Evolutionary conservation across 2,797 vertebrate genomes (phyloP), one percentile per base, ranked within the genome.

Genomic region (Chelon auratus): DNA sequence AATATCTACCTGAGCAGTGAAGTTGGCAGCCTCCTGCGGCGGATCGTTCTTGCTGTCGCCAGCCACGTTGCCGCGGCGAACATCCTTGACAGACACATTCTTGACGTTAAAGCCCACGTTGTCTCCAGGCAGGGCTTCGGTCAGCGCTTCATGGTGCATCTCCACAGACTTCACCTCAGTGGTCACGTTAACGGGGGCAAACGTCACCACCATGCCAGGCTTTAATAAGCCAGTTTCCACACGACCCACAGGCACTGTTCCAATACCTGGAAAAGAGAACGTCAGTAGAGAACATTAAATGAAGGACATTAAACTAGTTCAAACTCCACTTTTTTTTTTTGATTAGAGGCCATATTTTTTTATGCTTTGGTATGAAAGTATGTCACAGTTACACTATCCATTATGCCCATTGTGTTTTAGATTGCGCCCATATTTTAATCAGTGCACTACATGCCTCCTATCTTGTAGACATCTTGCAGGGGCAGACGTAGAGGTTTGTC

Each of bases 401-500:
- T 9, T 6, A 4, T 20, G 63, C 42, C 36, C 10, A 51, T 5
- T 55, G 10, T 4, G 22, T 22, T 9, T 9, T 8, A 10, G 9
- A 39, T 26, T 18, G 15, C 2, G 36, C 26, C 9, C 2, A 3
- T 62, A 2, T 56, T 6, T 18, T 26, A 53, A 22, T 62, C 1
- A 26, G 3, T 36, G 15, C 9, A 33, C 26, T n/a, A 65, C 60
- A 79, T 93, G 95, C 97, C 97, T 82, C 97, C 97, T 9, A 98
- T 99, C 90, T 98, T 99, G 93, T 99, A 99, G 78, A 99, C 97
- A n/a, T 99, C 97, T 82, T 99, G 98, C 62, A 99, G 95, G 9
- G 97, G 98, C 78, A 99, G 94, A 50, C 97, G 96, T 30, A 98
- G 94, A 47, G 97, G 95, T 80, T 98, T 98, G 87, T 99, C 97